Base-by-base conservation (phyloP, 2,797 vertebrate genomes). In the Heliangelus exortis region DNA sequence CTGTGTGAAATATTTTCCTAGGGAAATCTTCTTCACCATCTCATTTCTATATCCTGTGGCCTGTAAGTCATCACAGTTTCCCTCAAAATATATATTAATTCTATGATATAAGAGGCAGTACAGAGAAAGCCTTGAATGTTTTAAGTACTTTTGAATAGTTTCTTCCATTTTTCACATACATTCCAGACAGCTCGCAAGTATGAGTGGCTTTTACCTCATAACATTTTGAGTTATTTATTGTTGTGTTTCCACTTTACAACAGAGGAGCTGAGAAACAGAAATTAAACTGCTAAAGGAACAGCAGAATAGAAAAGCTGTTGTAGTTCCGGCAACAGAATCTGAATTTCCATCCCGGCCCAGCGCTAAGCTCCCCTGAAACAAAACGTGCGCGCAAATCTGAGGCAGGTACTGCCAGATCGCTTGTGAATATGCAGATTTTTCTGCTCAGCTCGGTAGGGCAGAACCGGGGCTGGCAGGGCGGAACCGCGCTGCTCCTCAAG, bases 101-200 rank as follows among this genome's bases (percentile, higher is more conserved):
- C 71, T 90, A 78, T 86, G 57, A 95, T 84, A 94, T 81, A 95
- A 84, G 72, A 94, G n/a, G 71, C 75, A 92, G 57, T 77, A 86
- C 25, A 88, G 83, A 93, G 61, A 92, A 85, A 88, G 57, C 77
- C 31, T 92, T 96, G 90, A 95, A 92, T 67, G 77, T 77, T 94
- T 84, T 89, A 96, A 95, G 90, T 54, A 94, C 74, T 96, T 95
- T 66, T 67, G 80, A 92, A 85, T 91, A 90, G 79, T 90, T 95
- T 91, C 92, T 92, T 84, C 87, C n/a, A 91, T 94, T 94, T 95
- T 91, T 94, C 91, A 58, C 62, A 66, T 84, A 89, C 67, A 84
- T 89, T 93, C 75, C 87, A 89, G 84, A 67, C 89, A 85, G 74
- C 78, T 91, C 4, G 0, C 92, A 87, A 53, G 47, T 71, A 78